phyloP scores from a whole-genome alignment of 2,113 vertebrate species.

The Noctilio leporinus region DNA sequence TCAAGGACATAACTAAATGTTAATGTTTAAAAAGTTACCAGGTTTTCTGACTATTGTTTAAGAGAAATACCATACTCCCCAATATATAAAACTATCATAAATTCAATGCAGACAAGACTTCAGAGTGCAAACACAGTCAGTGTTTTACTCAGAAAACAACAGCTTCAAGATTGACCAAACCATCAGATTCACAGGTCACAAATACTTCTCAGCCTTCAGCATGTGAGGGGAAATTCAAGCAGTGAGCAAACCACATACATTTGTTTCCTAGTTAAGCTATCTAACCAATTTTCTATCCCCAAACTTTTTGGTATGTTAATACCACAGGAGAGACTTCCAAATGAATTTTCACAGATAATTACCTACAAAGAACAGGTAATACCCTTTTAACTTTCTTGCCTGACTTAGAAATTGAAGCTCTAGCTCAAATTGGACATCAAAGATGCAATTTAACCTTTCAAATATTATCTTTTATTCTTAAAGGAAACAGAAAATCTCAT shows the following conservation, averaged over 20 bases:
- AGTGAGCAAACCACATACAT: neutral
- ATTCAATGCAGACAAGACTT: neutral
- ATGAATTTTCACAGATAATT: conserved; percentile 62
- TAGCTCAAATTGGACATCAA: conserved; percentile 43
- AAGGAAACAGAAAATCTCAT: neutral
- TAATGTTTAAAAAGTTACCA: neutral
- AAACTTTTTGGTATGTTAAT: conserved; percentile 70
- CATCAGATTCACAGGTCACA: neutral
- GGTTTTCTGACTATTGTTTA: neutral
- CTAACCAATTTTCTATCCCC: neutral
- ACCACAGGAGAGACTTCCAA: conserved; percentile 38
- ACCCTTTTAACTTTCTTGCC: conserved; percentile 46
- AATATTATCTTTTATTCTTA: conserved; percentile 4
- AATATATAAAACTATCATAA: neutral
- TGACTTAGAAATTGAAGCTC: conserved; percentile 67
- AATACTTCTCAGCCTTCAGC: neutral
- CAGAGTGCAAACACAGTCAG: neutral
- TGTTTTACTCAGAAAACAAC: neutral
- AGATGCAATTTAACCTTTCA: conserved; percentile 53
- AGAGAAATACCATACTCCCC: neutral
- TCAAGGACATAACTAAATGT: neutral
- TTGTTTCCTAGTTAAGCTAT: conserved; percentile 40
- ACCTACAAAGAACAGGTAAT: conserved; percentile 49
- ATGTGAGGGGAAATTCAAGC: conserved; percentile 15
- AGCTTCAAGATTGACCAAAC: neutral